Evolutionary conservation across 1,140 invertebrate genomes (phyloP), one percentile per base, ranked within the genome.

Genomic region (Heliothis subflexa): DNA sequence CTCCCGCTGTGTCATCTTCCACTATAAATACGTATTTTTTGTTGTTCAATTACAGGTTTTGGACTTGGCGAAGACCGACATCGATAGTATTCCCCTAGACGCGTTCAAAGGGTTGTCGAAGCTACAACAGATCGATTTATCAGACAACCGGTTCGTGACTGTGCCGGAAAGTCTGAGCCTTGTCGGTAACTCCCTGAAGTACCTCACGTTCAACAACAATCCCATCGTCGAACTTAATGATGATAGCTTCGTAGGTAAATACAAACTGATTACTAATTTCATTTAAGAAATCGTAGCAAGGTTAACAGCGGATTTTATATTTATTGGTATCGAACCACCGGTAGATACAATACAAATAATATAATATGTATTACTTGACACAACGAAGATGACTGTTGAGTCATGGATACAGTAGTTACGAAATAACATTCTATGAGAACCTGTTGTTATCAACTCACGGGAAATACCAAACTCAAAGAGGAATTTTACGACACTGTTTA

Each of bases 171-270:
- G 93, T 79, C 82, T 96, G 12, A 92, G 89, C 25, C 85, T 95
- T 62, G 75, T 96, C 40, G 93, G 94, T 2, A 87, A 86, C 50
- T 94, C 93, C 3, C 87, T 97, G 62, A 86, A 95, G 79, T 94
- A 93, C 40, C 86, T 97, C 5, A 95, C 95, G 57, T 89, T 97
- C 71, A 95, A 95, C 76, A 91, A 94, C 47, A 97, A 96, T 88
- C 92, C 88, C 0, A 95, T 97, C 47, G 81, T 93, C 45, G 94
- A 95, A 78, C 84, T 97, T 0, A 94, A 93, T 61, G 94, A 95
- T 73, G 91, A 95, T 45, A 95, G 95, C 59, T 96, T 96, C 80
- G 81, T 95, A 33, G 95, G 95, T 96, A 85, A 86, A 81, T 83
- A 68, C 18, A 45, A 16, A 45, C 16, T 40, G 25, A 61, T 55